Evolutionary conservation across 2,888 invertebrate species (phyloP), one percentile per base, ranked within the genome.

Genomic region (Melanchra persicariae): DNA sequence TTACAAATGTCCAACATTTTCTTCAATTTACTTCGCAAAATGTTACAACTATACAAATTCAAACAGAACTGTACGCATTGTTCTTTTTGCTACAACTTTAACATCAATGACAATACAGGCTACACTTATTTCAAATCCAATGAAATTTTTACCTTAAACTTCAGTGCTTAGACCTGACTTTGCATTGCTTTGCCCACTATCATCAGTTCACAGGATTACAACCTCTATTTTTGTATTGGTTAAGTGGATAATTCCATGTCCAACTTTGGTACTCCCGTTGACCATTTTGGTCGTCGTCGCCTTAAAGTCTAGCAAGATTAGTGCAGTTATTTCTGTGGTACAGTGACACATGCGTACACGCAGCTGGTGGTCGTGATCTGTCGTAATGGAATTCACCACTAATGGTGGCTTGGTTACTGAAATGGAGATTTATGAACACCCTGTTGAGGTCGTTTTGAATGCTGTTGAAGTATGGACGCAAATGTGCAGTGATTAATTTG

Each of bases 291-390:
- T 87, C 83, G 76, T 81, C 77, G 90, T 70, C 91, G 91, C 91
- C 92, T 85, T 85, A 82, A 86, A 87, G 91, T 91, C 91, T 91
- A 84, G 85, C 81, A 81, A 84, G 86, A 86, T 86, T 85, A 84
- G 86, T 85, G 85, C 87, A 88, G 90, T 88, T 90, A 90, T 90
- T 90, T 90, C 88, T 90, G 88, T 86, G 81, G 86, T 86, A 83
- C 78, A 74, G 85, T 91, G 92, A 91, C 91, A 91, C 91, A 91
- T 87, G 85, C 86, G 86, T 70, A 58, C 57, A 79, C 88, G 86
- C 91, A 91, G 91, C 91, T 90, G 91, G 90, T 87, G 88, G 87
- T 87, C 87, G 82, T 91, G 91, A 92, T 91, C 89, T 88, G 87
- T 87, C 82, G 74, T 83, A 88, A 88, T 87, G 90, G 91, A 83